A percentile compares a stretch with the other conserved stretches of the same genome.
These are phyloP conservation scores for Papilio machaon DNA, from an alignment of 1,140 invertebrate genomes.

Conservation along the genomic window DNA sequence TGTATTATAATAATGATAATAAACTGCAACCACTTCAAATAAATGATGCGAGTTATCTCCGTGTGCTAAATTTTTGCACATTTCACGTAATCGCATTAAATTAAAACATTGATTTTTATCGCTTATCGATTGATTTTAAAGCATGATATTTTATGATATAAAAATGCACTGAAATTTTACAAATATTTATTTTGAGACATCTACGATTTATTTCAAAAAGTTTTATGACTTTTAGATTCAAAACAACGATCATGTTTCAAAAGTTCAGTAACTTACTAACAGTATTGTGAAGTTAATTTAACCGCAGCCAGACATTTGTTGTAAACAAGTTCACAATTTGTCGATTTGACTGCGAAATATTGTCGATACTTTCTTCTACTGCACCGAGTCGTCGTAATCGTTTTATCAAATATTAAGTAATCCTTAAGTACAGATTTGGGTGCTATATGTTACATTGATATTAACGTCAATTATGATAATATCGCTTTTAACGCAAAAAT, in stretches of 20 bases:
- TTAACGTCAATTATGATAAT: too few species aligned
- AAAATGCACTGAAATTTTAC: neutral
- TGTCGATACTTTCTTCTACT: too few species aligned
- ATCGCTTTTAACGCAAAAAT: too few species aligned
- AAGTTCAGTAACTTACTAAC: too few species aligned
- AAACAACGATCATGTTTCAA: neutral
- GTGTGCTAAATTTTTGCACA: slow-evolving; percentile 19
- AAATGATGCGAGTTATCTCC: slow-evolving; percentile 3
- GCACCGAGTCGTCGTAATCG: too few species aligned
- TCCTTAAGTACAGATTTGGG: too few species aligned
- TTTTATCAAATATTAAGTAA: too few species aligned
- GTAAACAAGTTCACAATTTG: too few species aligned
- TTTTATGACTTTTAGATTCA: neutral
- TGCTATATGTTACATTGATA: too few species aligned
- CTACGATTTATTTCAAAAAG: neutral
- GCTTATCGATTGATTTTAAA: neutral
- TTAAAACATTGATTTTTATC: slow-evolving; percentile 11
- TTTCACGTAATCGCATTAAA: neutral
- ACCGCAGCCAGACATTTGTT: neutral
- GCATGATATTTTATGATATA: neutral
- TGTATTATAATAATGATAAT: neutral
- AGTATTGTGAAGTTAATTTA: too few species aligned
- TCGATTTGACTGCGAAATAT: too few species aligned
- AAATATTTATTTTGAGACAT: neutral
- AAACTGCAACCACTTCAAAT: neutral